Conservation (phyloP, 1,140 invertebrate species). For the Amyelois transitella region DNA sequence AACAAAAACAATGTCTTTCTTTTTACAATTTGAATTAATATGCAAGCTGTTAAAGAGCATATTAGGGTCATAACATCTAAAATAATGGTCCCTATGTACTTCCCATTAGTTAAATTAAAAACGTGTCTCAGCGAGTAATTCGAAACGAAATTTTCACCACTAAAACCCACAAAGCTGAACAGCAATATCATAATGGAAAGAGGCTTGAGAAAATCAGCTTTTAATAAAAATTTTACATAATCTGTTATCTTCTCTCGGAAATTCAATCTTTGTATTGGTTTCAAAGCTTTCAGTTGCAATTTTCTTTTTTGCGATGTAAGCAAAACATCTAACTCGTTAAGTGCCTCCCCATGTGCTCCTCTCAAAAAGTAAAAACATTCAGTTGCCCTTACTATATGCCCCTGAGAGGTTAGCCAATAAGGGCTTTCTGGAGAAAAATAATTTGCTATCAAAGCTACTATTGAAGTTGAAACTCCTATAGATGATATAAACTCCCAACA, state of each 20-base stretch:
- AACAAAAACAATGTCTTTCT: conserved; percentile 18
- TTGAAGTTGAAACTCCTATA: conserved; percentile 6
- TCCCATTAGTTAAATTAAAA: conserved; percentile 14
- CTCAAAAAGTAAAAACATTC: conserved; percentile 13
- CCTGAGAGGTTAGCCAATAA: conserved; percentile 15
- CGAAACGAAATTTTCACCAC: conserved; percentile 11
- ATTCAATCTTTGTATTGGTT: conserved; percentile 9
- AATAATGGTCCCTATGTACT: conserved; percentile 20
- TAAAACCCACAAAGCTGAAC: conserved; percentile 16
- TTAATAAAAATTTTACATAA: conserved; percentile 14
- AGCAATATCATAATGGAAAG: conserved; percentile 18
- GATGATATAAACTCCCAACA: conserved; percentile 3
- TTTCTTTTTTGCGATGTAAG: conserved; percentile 9
- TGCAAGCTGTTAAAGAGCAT: conserved; percentile 17
- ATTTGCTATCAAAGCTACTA: conserved; percentile 1
- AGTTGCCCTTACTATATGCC: conserved; percentile 9
- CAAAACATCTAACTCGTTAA: conserved; percentile 12
- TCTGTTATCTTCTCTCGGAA: conserved; percentile 6
- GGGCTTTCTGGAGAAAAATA: conserved; percentile 18
- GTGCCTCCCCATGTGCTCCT: conserved; percentile 5
- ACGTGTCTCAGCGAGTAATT: conserved; percentile 11
- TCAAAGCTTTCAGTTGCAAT: conserved; percentile 12
- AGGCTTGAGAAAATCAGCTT: conserved; percentile 17
- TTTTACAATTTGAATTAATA: conserved; percentile 13
- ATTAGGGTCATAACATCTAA: conserved; percentile 16